Base-by-base conservation (phyloP, 2,888 invertebrate genomes). In the Andrena chrysosceles region DNA sequence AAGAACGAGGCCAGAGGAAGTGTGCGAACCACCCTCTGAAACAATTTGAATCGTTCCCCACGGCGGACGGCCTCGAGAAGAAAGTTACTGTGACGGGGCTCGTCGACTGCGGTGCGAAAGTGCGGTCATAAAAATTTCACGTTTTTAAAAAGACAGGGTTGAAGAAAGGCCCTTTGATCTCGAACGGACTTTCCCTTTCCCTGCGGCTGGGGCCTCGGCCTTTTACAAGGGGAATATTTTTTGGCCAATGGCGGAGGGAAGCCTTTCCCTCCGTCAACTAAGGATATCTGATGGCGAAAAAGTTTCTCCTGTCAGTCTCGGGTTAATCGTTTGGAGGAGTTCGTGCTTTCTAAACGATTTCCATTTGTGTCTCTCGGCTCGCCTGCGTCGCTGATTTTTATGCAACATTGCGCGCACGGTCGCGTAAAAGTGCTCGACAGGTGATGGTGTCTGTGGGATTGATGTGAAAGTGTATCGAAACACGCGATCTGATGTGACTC, bases 71-170 rank as follows among this genome's bases (percentile, higher is more conserved):
- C 20, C 29, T 54, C 68, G 71, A 71, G 75, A 72, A 71, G 75
- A 72, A 78, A 85, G 66, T 78, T 48, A 70, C 70, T 23, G 52
- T 31, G 56, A 62, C 77, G 56, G 64, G 76, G 56, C 60, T 52
- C 72, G 33, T 73, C 35, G 31, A 54, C 71, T 67, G 33, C 54
- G 71, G 69, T 73, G 84, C 71, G 81, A 78, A 81, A 77, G 80
- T 76, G 85, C n/a, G 87, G 88, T 75, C 91, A 85, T 92, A 92
- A 93, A 92, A 91, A 89, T 91, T 92, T 90, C 91, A 89, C 90
- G 88, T 90, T 92, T 91, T 81, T 77, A 75, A 80, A 76, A 80
- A 78, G 81, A 86, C 78, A 74, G 81, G 83, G 80, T 89, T 85
- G 82, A 74, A 83, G 74, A 85, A 88, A 89, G 87, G 89, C 85